Base-by-base conservation (phyloP, 2,888 invertebrate species). In the Eilema depressum region DNA sequence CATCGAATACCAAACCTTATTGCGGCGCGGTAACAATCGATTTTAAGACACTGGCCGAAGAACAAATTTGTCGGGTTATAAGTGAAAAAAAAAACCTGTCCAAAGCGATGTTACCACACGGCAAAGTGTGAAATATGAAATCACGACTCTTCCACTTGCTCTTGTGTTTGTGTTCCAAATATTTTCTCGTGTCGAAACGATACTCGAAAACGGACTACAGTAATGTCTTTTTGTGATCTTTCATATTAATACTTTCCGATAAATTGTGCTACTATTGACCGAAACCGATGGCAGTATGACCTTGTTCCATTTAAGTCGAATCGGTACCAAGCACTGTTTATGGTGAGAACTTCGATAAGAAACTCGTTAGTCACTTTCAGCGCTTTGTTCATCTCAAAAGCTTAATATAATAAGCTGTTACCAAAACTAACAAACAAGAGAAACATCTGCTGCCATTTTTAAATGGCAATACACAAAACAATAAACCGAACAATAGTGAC, bases 41-140 rank as follows among this genome's bases (percentile, higher is more conserved):
- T 73, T 76, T 72, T 68, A 70, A 75, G 73, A 74, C 47, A 74
- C 47, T 75, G 75, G 56, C 76, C 73, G 75, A 75, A 73, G 62
- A 62, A 71, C 47, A 79, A 74, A 77, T 81, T 78, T 77, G 83
- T 82, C 79, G 83, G 71, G 83, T 81, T 85, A 85, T 85, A 88
- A 89, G 88, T 86, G 86, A 89, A 89, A 91, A 92, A 53, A 89
- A 87, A 88, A 92, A 93, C 94, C 92, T 91, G 93, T 93, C 88
- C 85, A 86, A 86, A 86, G 84, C 89, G 85, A 86, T 87, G 88
- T 91, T 90, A 90, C 92, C 90, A 89, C 92, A 92, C 93, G 87
- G 88, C 88, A 87, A 92, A 94, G 95, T 95, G 95, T 95, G 94
- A 95, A 95, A 94, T 94, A 95, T 94, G 94, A 94, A 95, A 95